Conservation (phyloP, 92 coral and sea anemone genomes). For the Porites divaricata region DNA sequence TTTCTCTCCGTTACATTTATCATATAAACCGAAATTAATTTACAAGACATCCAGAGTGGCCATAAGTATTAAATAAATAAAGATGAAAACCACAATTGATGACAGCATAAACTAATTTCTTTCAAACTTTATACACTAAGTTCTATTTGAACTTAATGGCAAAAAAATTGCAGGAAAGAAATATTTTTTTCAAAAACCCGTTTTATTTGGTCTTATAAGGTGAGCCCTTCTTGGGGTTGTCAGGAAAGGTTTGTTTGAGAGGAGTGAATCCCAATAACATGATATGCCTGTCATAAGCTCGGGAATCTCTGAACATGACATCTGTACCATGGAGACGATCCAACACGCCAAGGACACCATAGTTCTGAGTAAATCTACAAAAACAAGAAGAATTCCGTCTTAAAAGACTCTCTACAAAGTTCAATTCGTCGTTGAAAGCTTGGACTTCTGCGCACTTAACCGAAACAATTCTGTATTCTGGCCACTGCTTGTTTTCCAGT, state of each 20-base stretch:
- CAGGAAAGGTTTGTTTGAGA: constrained; percentile 83
- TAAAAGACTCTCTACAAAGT: no score
- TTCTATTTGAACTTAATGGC: no score
- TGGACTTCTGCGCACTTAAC: no score
- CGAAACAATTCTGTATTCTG: no score
- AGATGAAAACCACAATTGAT: neutral
- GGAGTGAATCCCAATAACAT: constrained; percentile 81
- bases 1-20: neutral
- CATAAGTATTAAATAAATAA: no score
- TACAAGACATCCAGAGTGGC: neutral
- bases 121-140: neutral
- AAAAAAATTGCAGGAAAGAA: neutral
- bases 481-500: no score
- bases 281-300: constrained; percentile 94
- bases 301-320: constrained; percentile 83
- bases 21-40: neutral
- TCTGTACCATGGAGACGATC: constrained; percentile 99
- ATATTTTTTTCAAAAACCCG: neutral
- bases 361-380: constrained; percentile 90
- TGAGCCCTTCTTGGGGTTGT: constrained; percentile 67
- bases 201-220: constrained; percentile 58
- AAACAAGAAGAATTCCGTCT: neutral
- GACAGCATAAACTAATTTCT: neutral
- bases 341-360: constrained; percentile 96
- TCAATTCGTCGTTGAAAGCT: no score